These are phyloP conservation scores for Unio delphinus DNA, from an alignment of 2,888 invertebrate genomes.

Conservation along the genomic window DNA sequence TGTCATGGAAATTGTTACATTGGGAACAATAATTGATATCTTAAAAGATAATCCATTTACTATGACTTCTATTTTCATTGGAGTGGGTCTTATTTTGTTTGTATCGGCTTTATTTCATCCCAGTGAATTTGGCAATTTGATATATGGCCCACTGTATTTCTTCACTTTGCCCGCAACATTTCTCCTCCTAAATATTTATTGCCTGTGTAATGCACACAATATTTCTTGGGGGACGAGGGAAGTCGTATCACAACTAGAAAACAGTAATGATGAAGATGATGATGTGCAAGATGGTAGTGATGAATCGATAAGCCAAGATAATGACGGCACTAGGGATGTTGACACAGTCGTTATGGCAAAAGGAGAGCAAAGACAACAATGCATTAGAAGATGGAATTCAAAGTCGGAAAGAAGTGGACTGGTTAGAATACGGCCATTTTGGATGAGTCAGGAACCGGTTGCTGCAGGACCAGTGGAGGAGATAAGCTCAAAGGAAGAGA, in stretches of 20 bases:
- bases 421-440: slow-evolving; percentile 9
- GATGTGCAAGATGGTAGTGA: neutral
- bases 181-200: slow-evolving; percentile 90
- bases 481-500: slow-evolving; percentile 84
- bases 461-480: slow-evolving; percentile 81
- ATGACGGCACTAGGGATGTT: slow-evolving; percentile 3
- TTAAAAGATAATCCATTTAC: slow-evolving; percentile 86
- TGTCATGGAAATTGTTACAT: slow-evolving; percentile 99
- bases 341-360: slow-evolving; percentile 4
- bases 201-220: slow-evolving; percentile 92
- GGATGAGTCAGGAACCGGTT: slow-evolving; percentile 68
- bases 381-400: neutral
- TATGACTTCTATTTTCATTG: slow-evolving; percentile 50
- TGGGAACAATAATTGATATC: slow-evolving; percentile 96
- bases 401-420: neutral
- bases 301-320: slow-evolving; percentile 2
- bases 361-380: neutral
- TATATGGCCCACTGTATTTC: slow-evolving; percentile 83
- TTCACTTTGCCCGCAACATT: slow-evolving; percentile 96
- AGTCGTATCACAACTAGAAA: slow-evolving; percentile 70
- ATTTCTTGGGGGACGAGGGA: slow-evolving; percentile 96
- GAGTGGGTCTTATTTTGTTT: slow-evolving; percentile 91
- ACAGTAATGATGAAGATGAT: slow-evolving; percentile 10
- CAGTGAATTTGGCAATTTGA: slow-evolving; percentile 78
- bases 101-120: slow-evolving; percentile 97